phyloP scores from a whole-genome alignment of 2,888 invertebrate genomes.

The Odontomyia ornata region DNA sequence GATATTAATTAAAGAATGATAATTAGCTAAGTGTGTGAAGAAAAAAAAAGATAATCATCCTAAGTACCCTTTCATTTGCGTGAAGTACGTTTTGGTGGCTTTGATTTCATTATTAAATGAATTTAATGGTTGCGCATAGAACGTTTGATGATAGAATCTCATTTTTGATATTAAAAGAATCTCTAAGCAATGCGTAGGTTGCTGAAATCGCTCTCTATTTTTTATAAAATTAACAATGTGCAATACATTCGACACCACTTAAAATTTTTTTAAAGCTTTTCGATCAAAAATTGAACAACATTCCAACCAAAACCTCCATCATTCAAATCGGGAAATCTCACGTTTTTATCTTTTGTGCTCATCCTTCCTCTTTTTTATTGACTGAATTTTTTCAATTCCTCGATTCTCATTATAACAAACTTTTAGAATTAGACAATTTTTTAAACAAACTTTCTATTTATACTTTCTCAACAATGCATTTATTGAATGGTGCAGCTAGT shows the following conservation, averaged over 20 bases:
- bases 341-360: conserved; percentile 3
- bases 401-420: not conserved
- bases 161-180: not conserved
- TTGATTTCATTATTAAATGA: too few relatives aligned
- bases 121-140: too few relatives aligned
- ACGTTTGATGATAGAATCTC: too few relatives aligned
- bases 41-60: not conserved
- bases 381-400: conserved; percentile 1
- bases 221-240: not conserved
- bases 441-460: too few relatives aligned
- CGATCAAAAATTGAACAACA: not conserved
- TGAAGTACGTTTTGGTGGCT: too few relatives aligned
- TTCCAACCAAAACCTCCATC: not conserved
- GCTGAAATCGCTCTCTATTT: not conserved
- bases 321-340: not conserved
- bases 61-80: too few relatives aligned
- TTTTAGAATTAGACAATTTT: conserved; percentile 13
- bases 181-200: not conserved
- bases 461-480: too few relatives aligned
- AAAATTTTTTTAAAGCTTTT: too few relatives aligned
- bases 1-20: not conserved
- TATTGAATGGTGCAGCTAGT: too few relatives aligned
- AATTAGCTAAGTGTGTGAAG: not conserved
- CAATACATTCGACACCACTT: too few relatives aligned
- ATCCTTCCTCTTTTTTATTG: conserved; percentile 7